Evolutionary conservation across 2,113 vertebrate species (phyloP).

Genomic region (Chlorodrepanis virens): DNA sequence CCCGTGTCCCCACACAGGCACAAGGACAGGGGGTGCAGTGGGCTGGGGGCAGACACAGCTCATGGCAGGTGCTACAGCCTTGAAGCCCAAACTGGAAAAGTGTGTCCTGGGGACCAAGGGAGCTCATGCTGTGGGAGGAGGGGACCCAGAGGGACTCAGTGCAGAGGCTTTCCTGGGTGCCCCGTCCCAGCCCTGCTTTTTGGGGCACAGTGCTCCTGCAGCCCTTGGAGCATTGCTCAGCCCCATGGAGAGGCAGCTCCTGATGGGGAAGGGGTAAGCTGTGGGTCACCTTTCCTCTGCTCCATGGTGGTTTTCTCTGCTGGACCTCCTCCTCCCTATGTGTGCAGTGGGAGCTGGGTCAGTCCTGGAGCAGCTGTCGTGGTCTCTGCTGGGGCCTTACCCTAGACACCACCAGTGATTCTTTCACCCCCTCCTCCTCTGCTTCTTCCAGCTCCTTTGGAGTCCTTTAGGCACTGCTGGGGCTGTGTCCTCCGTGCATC

Average conservation of each 20-base stretch:
- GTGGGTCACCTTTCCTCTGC: neutral
- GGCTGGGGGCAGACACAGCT: neutral
- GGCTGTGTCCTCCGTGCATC: neutral
- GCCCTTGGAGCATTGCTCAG: neutral
- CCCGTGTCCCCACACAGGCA: accelerated
- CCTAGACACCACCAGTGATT: accelerated
- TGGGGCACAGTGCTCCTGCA: accelerated
- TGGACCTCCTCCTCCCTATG: neutral
- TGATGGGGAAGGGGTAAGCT: neutral
- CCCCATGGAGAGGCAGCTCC: accelerated
- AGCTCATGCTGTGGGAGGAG: neutral
- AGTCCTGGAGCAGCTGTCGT: accelerated
- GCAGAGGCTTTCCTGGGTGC: neutral
- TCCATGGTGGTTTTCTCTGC: neutral
- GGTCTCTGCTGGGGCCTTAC: neutral
- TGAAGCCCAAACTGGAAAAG: neutral
- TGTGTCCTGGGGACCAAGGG: accelerated
- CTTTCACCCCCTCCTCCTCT: neutral
- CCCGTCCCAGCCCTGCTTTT: neutral
- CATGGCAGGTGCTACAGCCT: neutral
- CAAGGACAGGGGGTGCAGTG: neutral
- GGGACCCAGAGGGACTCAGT: neutral
- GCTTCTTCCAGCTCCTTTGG: neutral
- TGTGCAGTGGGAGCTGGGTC: accelerated
- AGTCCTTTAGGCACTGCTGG: neutral